Base-by-base conservation (phyloP, 2,888 invertebrate genomes). In the Prosopocoilus inquinatus region DNA sequence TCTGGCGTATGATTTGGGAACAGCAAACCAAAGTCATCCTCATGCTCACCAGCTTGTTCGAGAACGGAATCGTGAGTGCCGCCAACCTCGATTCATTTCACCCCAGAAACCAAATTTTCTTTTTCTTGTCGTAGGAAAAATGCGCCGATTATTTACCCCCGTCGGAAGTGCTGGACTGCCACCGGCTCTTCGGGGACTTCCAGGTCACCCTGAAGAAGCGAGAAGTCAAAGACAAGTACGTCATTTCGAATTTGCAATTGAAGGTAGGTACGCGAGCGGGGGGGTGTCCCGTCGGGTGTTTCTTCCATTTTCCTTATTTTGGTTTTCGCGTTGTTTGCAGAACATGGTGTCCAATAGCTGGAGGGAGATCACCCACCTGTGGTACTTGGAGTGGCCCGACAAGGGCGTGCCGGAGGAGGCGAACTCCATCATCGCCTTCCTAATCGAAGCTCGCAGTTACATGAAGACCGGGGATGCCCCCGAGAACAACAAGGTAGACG, bases 1-100 rank as follows among this genome's bases (percentile, higher is more conserved):
- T 96, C 76, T 96, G 96, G 96, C 83, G 92, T 41, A 95, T 96
- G 96, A 84, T 95, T 48, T 96, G 96, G 96, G 94, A 96, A 70
- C 94, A 96, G 74, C 92, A 95, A 75, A 85, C 87, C 9, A 85
- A 91, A 66, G 89, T 94, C 38, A 84, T 96, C 61, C 84, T 96
- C 58, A 95, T 95, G 92, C 81, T 95, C 33, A 95, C 94, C 0
- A 91, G 92, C 76, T 85, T 94, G 57, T 88, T 88, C 70, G 95
- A 95, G 78, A 91, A 91, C 67, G 94, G 94, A 55, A 87, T 91
- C 69, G 90, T 90, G 75, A 80, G 84, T 76, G 55, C 28, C 33
- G 15, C 33, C 16, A 3, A 9, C 3, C 13, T 32, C 16, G 20
- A n/a, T 35, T 39, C 47, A 9, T 46, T 35, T 13, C 13, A 9